Conservation (phyloP, 2,888 invertebrate genomes). For the Dryobota labecula region DNA sequence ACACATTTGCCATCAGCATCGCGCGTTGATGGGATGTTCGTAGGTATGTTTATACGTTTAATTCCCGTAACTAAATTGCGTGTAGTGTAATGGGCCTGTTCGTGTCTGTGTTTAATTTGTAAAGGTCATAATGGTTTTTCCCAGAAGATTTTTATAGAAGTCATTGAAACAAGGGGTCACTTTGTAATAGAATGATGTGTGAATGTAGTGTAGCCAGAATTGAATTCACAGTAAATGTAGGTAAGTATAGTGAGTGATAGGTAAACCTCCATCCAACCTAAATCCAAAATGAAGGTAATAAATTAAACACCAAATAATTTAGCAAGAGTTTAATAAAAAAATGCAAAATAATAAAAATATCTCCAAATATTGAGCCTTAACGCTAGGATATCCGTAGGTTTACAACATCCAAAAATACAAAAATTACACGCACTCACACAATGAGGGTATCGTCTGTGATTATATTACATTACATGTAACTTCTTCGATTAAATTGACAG, state of each 20-base stretch:
- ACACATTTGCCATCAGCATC: conserved; percentile 25
- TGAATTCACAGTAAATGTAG: not conserved
- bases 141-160: conserved; percentile 7
- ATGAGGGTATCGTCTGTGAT: conserved; percentile 67
- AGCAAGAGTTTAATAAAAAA: conserved; percentile 91
- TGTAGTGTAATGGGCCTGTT: conserved; percentile 28
- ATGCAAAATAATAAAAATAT: conserved; percentile 90
- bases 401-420: conserved; percentile 86
- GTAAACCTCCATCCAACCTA: too few species aligned
- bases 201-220: not conserved
- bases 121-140: conserved; percentile 26
- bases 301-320: conserved; percentile 80
- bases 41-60: conserved; percentile 28
- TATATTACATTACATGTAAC: conserved; percentile 58
- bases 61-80: conserved; percentile 61
- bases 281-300: conserved; percentile 5
- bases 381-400: conserved; percentile 85
- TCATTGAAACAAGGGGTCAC: conserved; percentile 2
- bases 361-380: conserved; percentile 90
- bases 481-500: conserved; percentile 58
- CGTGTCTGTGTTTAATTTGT: conserved; percentile 47
- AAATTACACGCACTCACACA: conserved; percentile 84
- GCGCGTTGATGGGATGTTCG: conserved; percentile 17
- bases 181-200: not conserved
- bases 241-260: not conserved